These are phyloP conservation scores for Syrmaticus mikado DNA, from an alignment of 2,113 vertebrate genomes.

Conservation along the genomic window DNA sequence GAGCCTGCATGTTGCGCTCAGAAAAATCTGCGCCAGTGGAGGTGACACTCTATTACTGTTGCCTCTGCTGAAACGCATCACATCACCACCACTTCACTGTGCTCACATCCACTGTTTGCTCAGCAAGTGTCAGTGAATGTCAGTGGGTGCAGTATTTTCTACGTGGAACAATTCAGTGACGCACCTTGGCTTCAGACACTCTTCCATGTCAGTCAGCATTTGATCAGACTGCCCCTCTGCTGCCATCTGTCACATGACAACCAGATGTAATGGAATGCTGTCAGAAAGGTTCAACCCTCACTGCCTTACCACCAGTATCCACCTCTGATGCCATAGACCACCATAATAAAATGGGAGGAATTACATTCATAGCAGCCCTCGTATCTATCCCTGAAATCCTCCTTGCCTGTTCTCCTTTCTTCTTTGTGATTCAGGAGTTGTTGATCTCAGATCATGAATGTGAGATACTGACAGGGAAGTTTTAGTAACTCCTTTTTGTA, in stretches of 20 bases:
- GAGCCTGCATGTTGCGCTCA: neutral
- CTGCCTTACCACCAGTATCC: neutral
- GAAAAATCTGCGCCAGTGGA: neutral
- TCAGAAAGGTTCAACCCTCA: neutral
- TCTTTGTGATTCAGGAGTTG: rapidly evolving
- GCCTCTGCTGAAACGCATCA: neutral
- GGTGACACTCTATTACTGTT: neutral
- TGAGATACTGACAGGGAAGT: neutral
- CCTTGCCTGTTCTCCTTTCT: neutral
- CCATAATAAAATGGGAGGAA: neutral
- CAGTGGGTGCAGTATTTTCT: neutral
- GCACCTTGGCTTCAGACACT: no score
- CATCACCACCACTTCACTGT: neutral
- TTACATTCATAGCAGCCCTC: neutral
- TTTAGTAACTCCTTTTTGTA: neutral
- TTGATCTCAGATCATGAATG: neutral
- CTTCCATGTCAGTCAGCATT: neutral
- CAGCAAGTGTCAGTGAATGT: neutral
- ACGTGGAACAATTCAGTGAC: neutral
- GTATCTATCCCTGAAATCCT: neutral
- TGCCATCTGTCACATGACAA: neutral
- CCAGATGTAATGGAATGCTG: neutral
- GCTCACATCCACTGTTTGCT: neutral
- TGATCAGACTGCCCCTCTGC: neutral
- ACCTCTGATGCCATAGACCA: neutral